These are phyloP conservation scores for Ia io DNA, from an alignment of 2,113 vertebrate genomes.

Conservation along the genomic window DNA sequence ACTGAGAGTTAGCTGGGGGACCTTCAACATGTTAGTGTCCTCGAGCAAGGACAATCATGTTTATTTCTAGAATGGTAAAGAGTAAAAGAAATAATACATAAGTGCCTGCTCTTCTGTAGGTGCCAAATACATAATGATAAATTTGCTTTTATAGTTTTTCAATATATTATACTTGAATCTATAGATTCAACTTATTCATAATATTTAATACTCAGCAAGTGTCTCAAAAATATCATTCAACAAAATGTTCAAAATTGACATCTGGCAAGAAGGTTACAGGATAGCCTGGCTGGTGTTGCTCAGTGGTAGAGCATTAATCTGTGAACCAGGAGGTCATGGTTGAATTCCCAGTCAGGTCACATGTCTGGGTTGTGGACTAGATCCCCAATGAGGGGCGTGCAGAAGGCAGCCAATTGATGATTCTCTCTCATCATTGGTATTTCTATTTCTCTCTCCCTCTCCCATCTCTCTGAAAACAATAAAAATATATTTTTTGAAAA, in stretches of 20 bases:
- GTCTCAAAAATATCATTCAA: not conserved
- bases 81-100: not conserved
- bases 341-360: too few species aligned
- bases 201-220: not conserved
- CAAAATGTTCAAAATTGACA: not conserved
- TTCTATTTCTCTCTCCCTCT: too few species aligned
- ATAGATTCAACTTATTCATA: not conserved
- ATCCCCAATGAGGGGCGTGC: too few species aligned
- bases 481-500: too few species aligned
- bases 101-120: not conserved
- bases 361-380: too few species aligned
- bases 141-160: not conserved
- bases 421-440: too few species aligned
- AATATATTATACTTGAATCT: not conserved
- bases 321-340: too few species aligned
- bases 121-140: not conserved
- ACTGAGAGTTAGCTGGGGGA: too few species aligned
- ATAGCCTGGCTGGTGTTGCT: not conserved
- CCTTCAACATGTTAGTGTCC: not conserved
- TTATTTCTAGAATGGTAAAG: not conserved
- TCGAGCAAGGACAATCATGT: not conserved
- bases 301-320: too few species aligned
- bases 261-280: not conserved
- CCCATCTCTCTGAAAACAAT: too few species aligned
- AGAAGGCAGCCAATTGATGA: too few species aligned